These are phyloP conservation scores for Electrona antarctica DNA, from an alignment of 2,113 vertebrate species.

Conservation along the genomic window DNA sequence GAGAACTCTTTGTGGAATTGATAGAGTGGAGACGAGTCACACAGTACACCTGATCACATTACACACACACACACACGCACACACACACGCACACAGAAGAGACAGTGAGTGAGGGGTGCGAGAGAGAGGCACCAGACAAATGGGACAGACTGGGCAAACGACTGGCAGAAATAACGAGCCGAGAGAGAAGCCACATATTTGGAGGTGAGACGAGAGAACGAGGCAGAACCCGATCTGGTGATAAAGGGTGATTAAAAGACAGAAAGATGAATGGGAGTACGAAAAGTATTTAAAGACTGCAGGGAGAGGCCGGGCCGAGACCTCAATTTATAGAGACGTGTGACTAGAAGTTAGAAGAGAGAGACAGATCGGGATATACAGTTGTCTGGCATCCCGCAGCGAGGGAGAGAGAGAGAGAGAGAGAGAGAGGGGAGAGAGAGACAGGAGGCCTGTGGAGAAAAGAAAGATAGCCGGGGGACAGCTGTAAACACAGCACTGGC, in stretches of 20 bases:
- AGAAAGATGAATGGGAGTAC: no score
- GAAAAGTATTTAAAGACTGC: neutral
- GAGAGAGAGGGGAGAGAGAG: neutral
- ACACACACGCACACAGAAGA: neutral
- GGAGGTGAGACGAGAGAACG: no score
- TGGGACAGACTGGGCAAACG: no score
- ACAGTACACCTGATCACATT: slow-evolving; percentile 35
- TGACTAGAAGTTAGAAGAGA: slow-evolving; percentile 9
- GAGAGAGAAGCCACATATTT: no score
- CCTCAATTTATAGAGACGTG: slow-evolving; percentile 27
- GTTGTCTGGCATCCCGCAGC: slow-evolving; percentile 31
- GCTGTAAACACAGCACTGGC: slow-evolving; percentile 49
- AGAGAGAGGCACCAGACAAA: no score
- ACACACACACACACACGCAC: slow-evolving; percentile 6
- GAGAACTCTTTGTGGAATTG: slow-evolving; percentile 31
- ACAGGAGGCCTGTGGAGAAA: neutral
- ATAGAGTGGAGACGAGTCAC: slow-evolving; percentile 20
- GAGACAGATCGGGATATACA: neutral
- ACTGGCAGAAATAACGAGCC: no score
- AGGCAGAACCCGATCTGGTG: no score
- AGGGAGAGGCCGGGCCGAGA: neutral
- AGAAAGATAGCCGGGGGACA: slow-evolving; percentile 51
- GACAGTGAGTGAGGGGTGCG: neutral
- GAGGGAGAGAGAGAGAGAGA: slow-evolving; percentile 10
- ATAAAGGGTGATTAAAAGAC: no score